Evolutionary conservation across 2,888 invertebrate genomes (phyloP).

Genomic region (Drosophila prolongata): DNA sequence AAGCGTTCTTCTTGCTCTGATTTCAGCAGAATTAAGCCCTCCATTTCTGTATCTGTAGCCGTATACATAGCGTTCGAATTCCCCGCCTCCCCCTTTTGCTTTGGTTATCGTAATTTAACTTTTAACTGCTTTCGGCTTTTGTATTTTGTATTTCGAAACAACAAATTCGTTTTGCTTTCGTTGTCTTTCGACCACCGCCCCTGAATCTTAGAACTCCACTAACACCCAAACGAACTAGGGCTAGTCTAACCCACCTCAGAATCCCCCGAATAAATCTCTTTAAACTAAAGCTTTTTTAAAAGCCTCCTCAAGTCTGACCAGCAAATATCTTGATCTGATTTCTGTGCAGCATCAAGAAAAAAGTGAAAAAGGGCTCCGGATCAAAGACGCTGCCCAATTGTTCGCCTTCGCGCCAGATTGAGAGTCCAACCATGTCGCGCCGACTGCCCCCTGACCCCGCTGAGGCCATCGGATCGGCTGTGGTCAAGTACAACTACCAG

Average conservation of each 20-base stretch:
- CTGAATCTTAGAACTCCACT: slow-evolving; percentile 9
- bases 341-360: slow-evolving; percentile 91
- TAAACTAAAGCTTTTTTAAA: not conserved
- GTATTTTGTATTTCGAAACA: slow-evolving; percentile 44
- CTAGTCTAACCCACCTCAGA: slow-evolving; percentile 22
- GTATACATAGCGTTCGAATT: slow-evolving; percentile 1
- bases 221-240: slow-evolving; percentile 25
- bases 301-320: not conserved
- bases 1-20: slow-evolving; percentile 75
- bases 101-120: slow-evolving; percentile 43
- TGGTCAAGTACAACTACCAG: slow-evolving; percentile 97
- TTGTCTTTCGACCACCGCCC: slow-evolving; percentile 46
- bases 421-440: slow-evolving; percentile 91
- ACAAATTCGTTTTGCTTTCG: slow-evolving; percentile 51
- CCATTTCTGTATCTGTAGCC: slow-evolving; percentile 11
- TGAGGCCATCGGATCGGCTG: slow-evolving; percentile 94
- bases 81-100: slow-evolving; percentile 27
- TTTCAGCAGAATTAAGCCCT: slow-evolving; percentile 69
- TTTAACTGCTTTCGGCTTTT: slow-evolving; percentile 59
- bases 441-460: slow-evolving; percentile 92
- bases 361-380: slow-evolving; percentile 92
- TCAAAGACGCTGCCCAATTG: slow-evolving; percentile 94
- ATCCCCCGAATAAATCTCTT: not conserved
- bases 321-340: slow-evolving; percentile 1
- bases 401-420: slow-evolving; percentile 92